A percentile compares a stretch with the other conserved stretches of the same genome.
Conservation (phyloP, 2,113 vertebrate species). For the Pelecanus crispus region DNA sequence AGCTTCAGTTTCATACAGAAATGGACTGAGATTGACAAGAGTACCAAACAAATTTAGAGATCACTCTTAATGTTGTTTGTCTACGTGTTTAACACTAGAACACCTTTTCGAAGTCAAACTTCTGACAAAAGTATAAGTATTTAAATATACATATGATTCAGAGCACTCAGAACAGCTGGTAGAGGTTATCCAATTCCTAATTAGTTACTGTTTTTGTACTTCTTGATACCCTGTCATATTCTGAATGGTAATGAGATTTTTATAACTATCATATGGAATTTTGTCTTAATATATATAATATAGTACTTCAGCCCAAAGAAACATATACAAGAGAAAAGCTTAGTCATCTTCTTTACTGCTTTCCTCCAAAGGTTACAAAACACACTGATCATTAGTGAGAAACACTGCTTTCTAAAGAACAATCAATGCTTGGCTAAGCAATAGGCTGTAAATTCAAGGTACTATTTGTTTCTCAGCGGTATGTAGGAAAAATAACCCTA, state of each 20-base stretch:
- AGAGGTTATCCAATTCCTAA: background rate
- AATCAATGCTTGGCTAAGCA: background rate
- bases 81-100: background rate
- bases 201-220: background rate
- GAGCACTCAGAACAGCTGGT: background rate
- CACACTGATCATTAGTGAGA: background rate
- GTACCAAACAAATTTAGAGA: background rate
- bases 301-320: background rate
- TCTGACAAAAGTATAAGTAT: background rate
- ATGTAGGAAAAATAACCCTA: background rate
- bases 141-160: accelerated
- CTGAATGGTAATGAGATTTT: background rate
- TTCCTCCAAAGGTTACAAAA: background rate
- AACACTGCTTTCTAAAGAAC: background rate
- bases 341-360: background rate
- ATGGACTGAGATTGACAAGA: background rate
- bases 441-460: background rate
- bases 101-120: background rate
- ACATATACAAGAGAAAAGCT: background rate
- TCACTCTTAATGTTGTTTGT: background rate
- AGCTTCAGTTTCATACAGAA: background rate
- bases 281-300: background rate
- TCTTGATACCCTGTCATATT: background rate
- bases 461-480: background rate
- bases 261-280: background rate